These are phyloP conservation scores for Axea sp. DNA, from an alignment of 2,888 invertebrate species.

Conservation along the genomic window DNA sequence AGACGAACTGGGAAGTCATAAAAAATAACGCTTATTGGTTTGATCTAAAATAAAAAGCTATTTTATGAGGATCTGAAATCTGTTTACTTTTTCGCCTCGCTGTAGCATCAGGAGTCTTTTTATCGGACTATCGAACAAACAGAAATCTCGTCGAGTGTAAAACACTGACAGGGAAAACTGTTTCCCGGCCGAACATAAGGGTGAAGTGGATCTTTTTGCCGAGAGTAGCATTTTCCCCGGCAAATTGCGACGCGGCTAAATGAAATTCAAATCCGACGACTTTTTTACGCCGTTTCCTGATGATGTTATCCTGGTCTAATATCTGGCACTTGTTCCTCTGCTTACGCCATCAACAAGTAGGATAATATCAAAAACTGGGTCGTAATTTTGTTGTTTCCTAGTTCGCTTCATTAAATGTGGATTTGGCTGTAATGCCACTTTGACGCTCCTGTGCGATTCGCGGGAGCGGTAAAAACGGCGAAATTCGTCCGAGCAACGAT, in stretches of 20 bases:
- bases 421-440: conserved; percentile 37
- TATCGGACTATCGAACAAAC: conserved; percentile 4
- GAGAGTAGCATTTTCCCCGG: not conserved
- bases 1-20: too few species aligned
- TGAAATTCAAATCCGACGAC: conserved; percentile 33
- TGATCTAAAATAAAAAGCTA: not conserved
- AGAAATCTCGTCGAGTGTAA: conserved; percentile 6
- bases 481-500: conserved; percentile 9
- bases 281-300: conserved; percentile 1
- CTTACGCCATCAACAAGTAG: conserved; percentile 65
- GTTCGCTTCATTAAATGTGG: conserved; percentile 47
- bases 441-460: conserved; percentile 7
- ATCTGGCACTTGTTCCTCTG: conserved; percentile 32
- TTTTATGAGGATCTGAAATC: not conserved
- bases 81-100: not conserved
- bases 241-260: conserved; percentile 10
- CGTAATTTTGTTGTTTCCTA: conserved; percentile 65
- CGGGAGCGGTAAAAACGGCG: conserved; percentile 8
- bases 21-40: too few species aligned
- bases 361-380: conserved; percentile 66
- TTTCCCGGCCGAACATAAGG: conserved; percentile 3
- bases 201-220: conserved; percentile 3
- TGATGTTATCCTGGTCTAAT: conserved; percentile 33
- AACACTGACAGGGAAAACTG: conserved; percentile 10
- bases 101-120: not conserved